phyloP scores from a whole-genome alignment of 2,797 vertebrate genomes.

The Neostethus bicornis region DNA sequence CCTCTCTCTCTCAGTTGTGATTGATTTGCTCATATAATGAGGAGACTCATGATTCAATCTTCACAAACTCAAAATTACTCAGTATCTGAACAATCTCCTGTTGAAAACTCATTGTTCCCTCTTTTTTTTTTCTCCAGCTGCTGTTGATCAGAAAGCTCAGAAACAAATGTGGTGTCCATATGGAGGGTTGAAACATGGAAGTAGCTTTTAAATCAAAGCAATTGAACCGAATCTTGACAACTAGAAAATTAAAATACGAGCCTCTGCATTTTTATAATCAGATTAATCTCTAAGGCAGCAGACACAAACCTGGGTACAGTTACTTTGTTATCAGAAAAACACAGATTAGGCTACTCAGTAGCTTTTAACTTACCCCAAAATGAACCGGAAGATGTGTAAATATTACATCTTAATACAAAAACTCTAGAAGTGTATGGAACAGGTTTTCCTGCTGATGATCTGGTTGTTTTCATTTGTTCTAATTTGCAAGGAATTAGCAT shows the following conservation, averaged over 20 bases:
- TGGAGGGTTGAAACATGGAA: constrained; percentile 64
- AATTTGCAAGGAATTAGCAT: not conserved
- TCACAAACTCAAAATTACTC: constrained; percentile 6
- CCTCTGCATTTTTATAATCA: constrained; percentile 63
- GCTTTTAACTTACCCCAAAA: constrained; percentile 11
- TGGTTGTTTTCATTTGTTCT: constrained; percentile 26
- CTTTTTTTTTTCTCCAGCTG: constrained; percentile 63
- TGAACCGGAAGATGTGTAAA: constrained; percentile 3
- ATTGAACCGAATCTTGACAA: constrained; percentile 57
- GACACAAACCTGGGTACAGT: constrained; percentile 51
- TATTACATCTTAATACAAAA: constrained; percentile 6
- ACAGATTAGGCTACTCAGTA: constrained; percentile 22
- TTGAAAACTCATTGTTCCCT: constrained; percentile 64
- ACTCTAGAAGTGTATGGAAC: not conserved
- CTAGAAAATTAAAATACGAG: constrained; percentile 67
- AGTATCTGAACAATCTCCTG: constrained; percentile 28
- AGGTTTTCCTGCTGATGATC: constrained; percentile 1
- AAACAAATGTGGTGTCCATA: constrained; percentile 60
- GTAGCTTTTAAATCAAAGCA: constrained; percentile 63
- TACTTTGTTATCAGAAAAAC: constrained; percentile 30
- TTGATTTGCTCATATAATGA: constrained; percentile 67
- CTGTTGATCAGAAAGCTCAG: constrained; percentile 64
- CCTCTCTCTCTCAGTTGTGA: constrained; percentile 55
- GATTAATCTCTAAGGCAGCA: constrained; percentile 58
- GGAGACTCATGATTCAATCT: constrained; percentile 63